Base-by-base conservation (phyloP, 2,797 vertebrate species). In the Botia almorhae region DNA sequence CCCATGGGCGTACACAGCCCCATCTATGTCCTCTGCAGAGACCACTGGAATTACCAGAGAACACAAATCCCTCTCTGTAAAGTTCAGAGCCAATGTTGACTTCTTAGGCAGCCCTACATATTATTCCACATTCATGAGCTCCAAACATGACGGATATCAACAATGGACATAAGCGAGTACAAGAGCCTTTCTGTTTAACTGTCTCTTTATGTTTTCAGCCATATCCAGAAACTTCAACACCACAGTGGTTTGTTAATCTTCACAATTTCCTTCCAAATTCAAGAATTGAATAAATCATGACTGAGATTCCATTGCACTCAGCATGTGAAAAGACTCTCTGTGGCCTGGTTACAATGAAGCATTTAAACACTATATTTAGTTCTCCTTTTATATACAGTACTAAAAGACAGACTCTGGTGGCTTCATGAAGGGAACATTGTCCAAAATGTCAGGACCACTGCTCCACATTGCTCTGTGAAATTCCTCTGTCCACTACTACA, bases 241-340 rank as follows among this genome's bases (percentile, higher is more conserved):
- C 82, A 64, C 64, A 60, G 78, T 87, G 75, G 77, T 87, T 84
- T 80, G 70, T 74, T 74, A 39, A 86, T 88, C 74, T 84, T 87
- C 87, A 80, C 80, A 70, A 60, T 87, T 89, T 80, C 84, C 84
- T 89, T 88, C 85, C 81, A 87, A 86, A 86, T 86, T 82, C 61
- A 5, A 74, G 69, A 90, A 89, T 84, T 67, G 75, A 90, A 90
- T 92, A 90, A 87, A 90, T 92, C 88, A 69, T 68, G 67, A 63
- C 43, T 86, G 88, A 90, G 93, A 92, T 93, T 90, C 85, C 70
- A 26, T 85, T 77, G 80, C 84, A 76, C 80, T 55, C 84, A 80
- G 53, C 77, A 84, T 71, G 92, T 93, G 89, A 93, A 94, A 90
- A 80, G 86, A 56, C 74, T 86, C 90, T 87, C 92, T 95, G 93